Conservation (phyloP, 2,888 invertebrate species). For the Drosophila rellima region DNA sequence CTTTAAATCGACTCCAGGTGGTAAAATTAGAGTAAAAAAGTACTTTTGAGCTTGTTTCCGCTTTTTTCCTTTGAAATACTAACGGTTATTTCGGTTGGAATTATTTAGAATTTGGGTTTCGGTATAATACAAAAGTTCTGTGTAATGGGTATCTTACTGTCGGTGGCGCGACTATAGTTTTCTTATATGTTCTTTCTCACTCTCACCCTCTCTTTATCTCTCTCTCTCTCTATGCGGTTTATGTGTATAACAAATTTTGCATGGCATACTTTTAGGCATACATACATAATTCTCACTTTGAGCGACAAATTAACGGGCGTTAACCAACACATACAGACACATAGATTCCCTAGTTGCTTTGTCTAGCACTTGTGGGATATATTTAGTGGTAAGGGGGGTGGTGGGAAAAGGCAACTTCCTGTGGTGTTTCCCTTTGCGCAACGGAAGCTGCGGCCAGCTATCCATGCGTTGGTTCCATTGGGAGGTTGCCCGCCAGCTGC, state of each 20-base stretch:
- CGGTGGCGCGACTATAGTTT: no score
- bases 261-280: constrained; percentile 63
- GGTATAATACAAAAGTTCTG: no score
- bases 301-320: constrained; percentile 77
- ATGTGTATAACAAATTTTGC: constrained; percentile 67
- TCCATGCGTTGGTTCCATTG: constrained; percentile 18
- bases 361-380: constrained; percentile 51
- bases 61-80: no score
- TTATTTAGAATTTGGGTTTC: no score
- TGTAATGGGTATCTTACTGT: no score
- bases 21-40: no score
- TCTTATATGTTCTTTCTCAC: not conserved
- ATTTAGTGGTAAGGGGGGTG: not conserved
- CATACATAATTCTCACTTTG: constrained; percentile 65
- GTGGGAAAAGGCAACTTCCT: constrained; percentile 43
- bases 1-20: no score
- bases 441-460: constrained; percentile 66
- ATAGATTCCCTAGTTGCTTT: constrained; percentile 32
- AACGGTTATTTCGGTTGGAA: no score
- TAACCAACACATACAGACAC: constrained; percentile 39
- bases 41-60: no score
- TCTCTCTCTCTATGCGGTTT: constrained; percentile 13
- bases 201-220: no score
- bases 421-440: constrained; percentile 54
- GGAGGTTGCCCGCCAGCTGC: constrained; percentile 51